Conservation (phyloP, 2,888 invertebrate species). For the Venusia cambrica region DNA sequence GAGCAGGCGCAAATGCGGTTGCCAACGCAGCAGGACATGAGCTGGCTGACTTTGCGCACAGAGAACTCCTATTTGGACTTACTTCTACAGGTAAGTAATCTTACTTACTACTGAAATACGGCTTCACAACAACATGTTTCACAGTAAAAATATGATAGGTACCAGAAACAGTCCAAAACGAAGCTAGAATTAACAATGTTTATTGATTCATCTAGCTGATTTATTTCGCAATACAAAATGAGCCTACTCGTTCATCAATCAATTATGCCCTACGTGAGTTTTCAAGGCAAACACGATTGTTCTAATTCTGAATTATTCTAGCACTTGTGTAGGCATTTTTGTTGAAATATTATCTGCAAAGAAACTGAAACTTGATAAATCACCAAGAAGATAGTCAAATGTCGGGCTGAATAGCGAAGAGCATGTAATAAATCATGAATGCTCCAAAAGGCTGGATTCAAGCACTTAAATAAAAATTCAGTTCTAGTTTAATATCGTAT, state of each 20-base stretch:
- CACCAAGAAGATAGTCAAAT: conserved; percentile 17
- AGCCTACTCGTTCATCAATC: no score
- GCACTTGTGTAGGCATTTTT: no score
- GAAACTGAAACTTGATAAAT: conserved; percentile 5
- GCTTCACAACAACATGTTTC: conserved; percentile 2
- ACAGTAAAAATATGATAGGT: no score
- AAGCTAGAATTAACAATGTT: no score
- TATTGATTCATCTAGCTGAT: no score
- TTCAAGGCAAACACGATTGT: no score
- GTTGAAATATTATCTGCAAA: background rate
- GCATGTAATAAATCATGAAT: conserved; percentile 24
- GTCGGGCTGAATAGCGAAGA: conserved; percentile 17
- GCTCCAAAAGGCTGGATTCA: conserved; percentile 18
- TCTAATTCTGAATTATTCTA: no score
- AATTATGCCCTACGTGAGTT: no score
- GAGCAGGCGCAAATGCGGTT: conserved; percentile 82
- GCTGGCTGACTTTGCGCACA: conserved; percentile 89
- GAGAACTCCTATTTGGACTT: conserved; percentile 91
- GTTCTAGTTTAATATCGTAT: conserved; percentile 15
- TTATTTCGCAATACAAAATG: no score
- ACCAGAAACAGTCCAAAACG: no score
- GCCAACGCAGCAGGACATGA: conserved; percentile 88
- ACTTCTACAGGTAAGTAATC: conserved; percentile 83
- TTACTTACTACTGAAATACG: conserved; percentile 1
- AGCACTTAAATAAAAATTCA: conserved; percentile 22